Evolutionary conservation across 2,888 invertebrate genomes (phyloP).

Genomic region (Trichogramma dendrolimi): DNA sequence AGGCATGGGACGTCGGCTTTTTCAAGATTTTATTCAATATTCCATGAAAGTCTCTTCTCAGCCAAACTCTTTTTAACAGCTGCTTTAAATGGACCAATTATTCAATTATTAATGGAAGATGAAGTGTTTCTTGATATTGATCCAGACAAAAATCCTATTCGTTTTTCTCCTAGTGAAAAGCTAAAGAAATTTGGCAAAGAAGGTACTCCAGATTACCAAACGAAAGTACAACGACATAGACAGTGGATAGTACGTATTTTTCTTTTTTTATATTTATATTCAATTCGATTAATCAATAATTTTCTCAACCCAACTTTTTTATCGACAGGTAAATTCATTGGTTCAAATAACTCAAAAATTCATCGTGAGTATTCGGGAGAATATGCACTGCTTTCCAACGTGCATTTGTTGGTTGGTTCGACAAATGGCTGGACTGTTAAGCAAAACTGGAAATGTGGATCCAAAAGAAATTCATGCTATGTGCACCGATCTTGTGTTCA

Average conservation of each 20-base stretch:
- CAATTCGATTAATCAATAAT: neutral
- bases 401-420: slow-evolving; percentile 86
- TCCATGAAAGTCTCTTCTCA: slow-evolving; percentile 84
- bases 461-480: slow-evolving; percentile 64
- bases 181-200: slow-evolving; percentile 74
- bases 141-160: slow-evolving; percentile 74
- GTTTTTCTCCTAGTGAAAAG: slow-evolving; percentile 56
- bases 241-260: slow-evolving; percentile 61
- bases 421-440: slow-evolving; percentile 71
- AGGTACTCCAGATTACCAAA: slow-evolving; percentile 67
- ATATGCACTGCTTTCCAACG: slow-evolving; percentile 87
- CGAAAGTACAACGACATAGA: slow-evolving; percentile 74
- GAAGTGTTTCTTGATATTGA: slow-evolving; percentile 90
- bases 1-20: slow-evolving; percentile 84
- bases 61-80: slow-evolving; percentile 91
- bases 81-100: slow-evolving; percentile 85
- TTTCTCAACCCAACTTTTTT: neutral
- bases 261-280: neutral
- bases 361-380: slow-evolving; percentile 74
- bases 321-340: slow-evolving; percentile 59
- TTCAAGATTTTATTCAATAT: slow-evolving; percentile 77
- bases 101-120: slow-evolving; percentile 84
- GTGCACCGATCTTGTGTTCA: slow-evolving; percentile 89
- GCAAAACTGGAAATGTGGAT: slow-evolving; percentile 58
- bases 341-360: slow-evolving; percentile 76